Evolutionary conservation across 2,888 invertebrate genomes (phyloP).

Genomic region (Panopea generosa): DNA sequence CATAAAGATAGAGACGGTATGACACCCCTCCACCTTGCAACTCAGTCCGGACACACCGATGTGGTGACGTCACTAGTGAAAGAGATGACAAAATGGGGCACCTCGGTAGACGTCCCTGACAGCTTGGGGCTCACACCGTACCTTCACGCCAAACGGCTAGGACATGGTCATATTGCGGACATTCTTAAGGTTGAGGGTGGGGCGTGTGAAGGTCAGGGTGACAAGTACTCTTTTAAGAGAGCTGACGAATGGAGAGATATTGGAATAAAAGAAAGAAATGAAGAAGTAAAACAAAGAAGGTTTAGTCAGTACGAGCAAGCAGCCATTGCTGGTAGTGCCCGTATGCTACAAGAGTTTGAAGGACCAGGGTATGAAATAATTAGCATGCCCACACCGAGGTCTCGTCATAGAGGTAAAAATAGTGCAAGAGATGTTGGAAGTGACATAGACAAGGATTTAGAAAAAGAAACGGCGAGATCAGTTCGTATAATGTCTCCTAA

Average conservation of each 20-base stretch:
- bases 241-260: constrained; percentile 78
- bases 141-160: constrained; percentile 78
- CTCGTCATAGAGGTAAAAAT: constrained; percentile 12
- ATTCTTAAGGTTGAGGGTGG: constrained; percentile 71
- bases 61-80: constrained; percentile 70
- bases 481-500: constrained; percentile 47
- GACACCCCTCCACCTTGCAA: constrained; percentile 80
- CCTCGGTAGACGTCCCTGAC: constrained; percentile 80
- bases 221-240: constrained; percentile 69
- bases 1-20: constrained; percentile 76
- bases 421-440: not conserved
- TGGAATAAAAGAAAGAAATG: constrained; percentile 72
- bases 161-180: constrained; percentile 71
- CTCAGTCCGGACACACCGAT: constrained; percentile 68
- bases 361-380: constrained; percentile 56
- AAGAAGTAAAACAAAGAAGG: constrained; percentile 47
- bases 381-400: constrained; percentile 39
- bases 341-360: constrained; percentile 60
- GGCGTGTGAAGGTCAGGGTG: constrained; percentile 70
- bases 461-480: constrained; percentile 31
- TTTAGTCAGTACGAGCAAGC: constrained; percentile 62
- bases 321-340: constrained; percentile 66
- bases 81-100: constrained; percentile 73
- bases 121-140: constrained; percentile 80
- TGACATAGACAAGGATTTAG: not conserved